Evolutionary conservation across 2,113 vertebrate species (phyloP), one percentile per base, ranked within the genome.

Genomic region (Myiopsitta monachus): DNA sequence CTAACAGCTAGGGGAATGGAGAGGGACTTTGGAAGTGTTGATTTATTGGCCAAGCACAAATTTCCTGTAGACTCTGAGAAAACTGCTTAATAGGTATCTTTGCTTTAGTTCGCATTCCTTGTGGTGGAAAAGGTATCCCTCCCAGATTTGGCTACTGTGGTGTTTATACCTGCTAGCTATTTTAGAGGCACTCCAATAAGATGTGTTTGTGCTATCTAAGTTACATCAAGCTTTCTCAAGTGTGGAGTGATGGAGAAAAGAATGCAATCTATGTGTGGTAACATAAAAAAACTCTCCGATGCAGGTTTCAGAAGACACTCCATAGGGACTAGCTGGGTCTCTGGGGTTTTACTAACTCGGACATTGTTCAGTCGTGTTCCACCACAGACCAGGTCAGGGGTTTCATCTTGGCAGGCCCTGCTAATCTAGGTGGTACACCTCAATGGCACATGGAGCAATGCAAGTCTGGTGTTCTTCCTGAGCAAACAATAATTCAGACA

Each of bases 361-460:
- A 52, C 23, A 55, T 92, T 74, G 18, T 51, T 39, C 16, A 64
- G 2, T 11, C 3, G 31, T 27, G 22, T 77, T 51, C 7, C 52
- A 14, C 21, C 44, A 62, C 61, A 88, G 47, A 39, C 8, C 12
- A 22, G 52, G 24, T 44, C 49, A 47, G 30, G 33, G 27, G 18
- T 57, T 92, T 77, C 22, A 43, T 41, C n/a, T 47, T 47, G 18
- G 18, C 31, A 59, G 27, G 10, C 43, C 38, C 72, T 30, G 26
- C 33, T 46, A 7, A 16, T 26, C 6, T 8, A 51, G 17, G 36
- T 0, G 14, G 41, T 61, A 36, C 16, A 19, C 5, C 52, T 41
- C n/a, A 54, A 9, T 36, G n/a, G 16, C 44, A 24, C 0, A 0
- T 38, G 14, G 16, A 79, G 28, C 23, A 61, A 3, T 2, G 2